Conservation (phyloP, 1,140 invertebrate species). For the Papilio helenus region DNA sequence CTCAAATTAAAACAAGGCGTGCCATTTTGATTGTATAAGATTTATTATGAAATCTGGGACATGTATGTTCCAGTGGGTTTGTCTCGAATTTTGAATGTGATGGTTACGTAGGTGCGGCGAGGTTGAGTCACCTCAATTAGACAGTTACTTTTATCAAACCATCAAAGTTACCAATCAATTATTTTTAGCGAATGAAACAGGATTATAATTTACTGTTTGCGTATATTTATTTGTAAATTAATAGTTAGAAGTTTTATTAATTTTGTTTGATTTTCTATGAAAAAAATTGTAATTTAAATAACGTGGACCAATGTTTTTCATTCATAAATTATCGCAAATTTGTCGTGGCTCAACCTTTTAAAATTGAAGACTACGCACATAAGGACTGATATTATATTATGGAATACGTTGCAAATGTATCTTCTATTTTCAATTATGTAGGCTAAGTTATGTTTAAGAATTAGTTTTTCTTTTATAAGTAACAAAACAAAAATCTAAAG, state of each 20-base stretch:
- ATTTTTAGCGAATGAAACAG: not conserved
- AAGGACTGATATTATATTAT: slow-evolving; percentile 27
- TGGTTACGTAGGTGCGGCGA: slow-evolving; percentile 10
- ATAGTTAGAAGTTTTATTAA: too few species aligned
- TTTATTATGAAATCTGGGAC: not conserved
- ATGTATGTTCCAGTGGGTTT: not conserved
- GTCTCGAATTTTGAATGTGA: slow-evolving; percentile 35
- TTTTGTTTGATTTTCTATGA: not conserved
- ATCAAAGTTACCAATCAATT: not conserved
- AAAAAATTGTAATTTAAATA: not conserved
- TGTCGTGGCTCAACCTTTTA: slow-evolving; percentile 19
- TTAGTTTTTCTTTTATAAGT: slow-evolving; percentile 1
- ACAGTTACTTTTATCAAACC: not conserved
- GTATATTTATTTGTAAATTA: too few species aligned
- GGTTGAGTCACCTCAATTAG: slow-evolving; percentile 15
- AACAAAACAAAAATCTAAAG: not conserved
- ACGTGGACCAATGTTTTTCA: not conserved
- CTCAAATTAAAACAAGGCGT: slow-evolving; percentile 22
- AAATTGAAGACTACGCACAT: slow-evolving; percentile 26
- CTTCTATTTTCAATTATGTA: slow-evolving; percentile 10
- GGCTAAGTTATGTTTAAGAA: slow-evolving; percentile 22
- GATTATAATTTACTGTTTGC: not conserved
- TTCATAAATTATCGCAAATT: not conserved
- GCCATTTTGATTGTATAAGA: slow-evolving; percentile 25
- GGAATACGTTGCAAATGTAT: slow-evolving; percentile 21